Conservation (phyloP, 2,113 vertebrate genomes). For the Ceratotherium simum region DNA sequence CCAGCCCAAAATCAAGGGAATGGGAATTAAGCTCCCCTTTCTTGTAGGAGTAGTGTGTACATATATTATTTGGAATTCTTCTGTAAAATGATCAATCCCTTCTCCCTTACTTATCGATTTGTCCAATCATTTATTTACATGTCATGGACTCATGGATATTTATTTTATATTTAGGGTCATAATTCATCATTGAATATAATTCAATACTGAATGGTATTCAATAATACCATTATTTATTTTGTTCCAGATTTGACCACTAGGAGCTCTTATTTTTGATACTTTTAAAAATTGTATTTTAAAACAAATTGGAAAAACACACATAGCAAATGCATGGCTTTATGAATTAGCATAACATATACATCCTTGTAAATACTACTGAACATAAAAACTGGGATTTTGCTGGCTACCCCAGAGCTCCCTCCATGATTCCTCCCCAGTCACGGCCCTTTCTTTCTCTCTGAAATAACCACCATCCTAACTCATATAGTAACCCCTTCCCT, state of each 20-base stretch:
- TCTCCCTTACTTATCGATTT: neutral
- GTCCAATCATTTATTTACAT: neutral
- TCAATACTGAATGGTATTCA: no score
- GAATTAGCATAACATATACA: neutral
- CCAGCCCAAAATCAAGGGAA: neutral
- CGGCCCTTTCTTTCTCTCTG: neutral
- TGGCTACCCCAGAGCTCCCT: neutral
- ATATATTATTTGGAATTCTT: neutral
- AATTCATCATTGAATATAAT: neutral
- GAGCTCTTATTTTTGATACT: neutral
- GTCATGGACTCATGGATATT: neutral
- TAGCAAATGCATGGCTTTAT: neutral
- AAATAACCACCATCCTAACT: neutral
- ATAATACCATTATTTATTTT: neutral
- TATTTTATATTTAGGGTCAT: neutral
- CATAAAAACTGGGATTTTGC: neutral
- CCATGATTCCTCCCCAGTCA: neutral
- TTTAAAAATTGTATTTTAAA: neutral
- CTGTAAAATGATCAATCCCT: neutral
- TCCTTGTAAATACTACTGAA: neutral
- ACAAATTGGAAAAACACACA: neutral
- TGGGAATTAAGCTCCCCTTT: neutral
- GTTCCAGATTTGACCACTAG: neutral
- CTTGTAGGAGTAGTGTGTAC: neutral
- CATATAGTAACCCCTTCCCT: neutral